Evolutionary conservation across 1,140 invertebrate species (phyloP).

Genomic region (Microplitis mediator): DNA sequence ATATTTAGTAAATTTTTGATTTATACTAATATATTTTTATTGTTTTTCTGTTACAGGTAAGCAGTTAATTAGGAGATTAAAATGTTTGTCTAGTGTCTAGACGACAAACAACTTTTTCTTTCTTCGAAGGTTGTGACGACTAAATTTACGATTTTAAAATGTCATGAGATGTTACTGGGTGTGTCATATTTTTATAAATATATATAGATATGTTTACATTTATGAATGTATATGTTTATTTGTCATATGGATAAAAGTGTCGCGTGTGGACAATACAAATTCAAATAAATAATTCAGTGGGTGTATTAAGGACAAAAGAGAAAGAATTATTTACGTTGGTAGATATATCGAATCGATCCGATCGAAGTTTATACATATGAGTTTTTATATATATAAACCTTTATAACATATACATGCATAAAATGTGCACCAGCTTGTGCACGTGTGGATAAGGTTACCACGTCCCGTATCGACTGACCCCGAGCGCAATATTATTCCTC

Average conservation of each 20-base stretch:
- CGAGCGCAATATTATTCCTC: conserved; percentile 23
- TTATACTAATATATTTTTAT: neutral
- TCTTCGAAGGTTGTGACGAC: neutral
- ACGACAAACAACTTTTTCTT: neutral
- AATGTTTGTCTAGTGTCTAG: neutral
- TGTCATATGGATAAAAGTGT: no score
- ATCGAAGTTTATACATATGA: neutral
- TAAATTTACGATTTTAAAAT: neutral
- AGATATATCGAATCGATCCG: neutral
- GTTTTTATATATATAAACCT: neutral
- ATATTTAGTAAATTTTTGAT: neutral
- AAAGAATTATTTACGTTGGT: conserved; percentile 11
- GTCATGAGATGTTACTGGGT: neutral
- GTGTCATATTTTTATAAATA: neutral
- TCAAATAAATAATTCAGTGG: conserved; percentile 18
- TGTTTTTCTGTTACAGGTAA: neutral
- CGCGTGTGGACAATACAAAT: neutral
- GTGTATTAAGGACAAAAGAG: conserved; percentile 19
- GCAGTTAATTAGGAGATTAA: neutral
- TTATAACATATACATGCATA: neutral
- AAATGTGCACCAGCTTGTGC: neutral
- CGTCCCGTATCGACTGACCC: conserved; percentile 24
- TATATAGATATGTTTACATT: no score
- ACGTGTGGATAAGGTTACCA: conserved; percentile 19
- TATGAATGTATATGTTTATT: no score